phyloP scores from a whole-genome alignment of 1,140 invertebrate genomes.

The Gryllus bimaculatus region DNA sequence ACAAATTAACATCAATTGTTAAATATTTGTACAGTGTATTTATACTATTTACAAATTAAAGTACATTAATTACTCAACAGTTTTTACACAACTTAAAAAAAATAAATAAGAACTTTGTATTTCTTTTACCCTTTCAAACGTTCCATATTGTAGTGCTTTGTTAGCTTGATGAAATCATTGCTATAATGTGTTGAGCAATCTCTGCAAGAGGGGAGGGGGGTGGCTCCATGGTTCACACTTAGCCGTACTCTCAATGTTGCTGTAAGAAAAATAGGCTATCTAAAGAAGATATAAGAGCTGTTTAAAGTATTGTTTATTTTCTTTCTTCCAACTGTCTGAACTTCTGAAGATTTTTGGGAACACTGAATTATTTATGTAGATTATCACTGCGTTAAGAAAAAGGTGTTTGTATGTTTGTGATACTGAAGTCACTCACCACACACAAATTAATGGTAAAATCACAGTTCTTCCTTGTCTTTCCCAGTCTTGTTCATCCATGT shows the following conservation, averaged over 20 bases:
- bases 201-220: background rate
- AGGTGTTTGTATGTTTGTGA: background rate
- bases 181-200: background rate
- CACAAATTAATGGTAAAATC: background rate
- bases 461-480: background rate
- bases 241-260: background rate
- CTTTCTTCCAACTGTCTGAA: background rate
- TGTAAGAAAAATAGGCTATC: conserved; percentile 1
- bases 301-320: background rate
- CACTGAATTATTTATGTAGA: background rate
- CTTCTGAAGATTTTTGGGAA: background rate
- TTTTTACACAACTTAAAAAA: background rate
- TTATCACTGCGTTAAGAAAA: background rate
- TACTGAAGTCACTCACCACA: background rate
- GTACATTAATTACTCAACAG: background rate
- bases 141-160: background rate
- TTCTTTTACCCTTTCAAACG: background rate
- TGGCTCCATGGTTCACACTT: background rate
- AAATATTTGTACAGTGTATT: background rate
- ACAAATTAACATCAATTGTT: background rate
- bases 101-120: background rate
- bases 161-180: background rate
- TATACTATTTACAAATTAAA: conserved; percentile 2
- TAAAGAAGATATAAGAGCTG: background rate
- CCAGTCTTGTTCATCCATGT: background rate